Evolutionary conservation across 2,113 vertebrate genomes (phyloP).

Genomic region (Leiothrix lutea): DNA sequence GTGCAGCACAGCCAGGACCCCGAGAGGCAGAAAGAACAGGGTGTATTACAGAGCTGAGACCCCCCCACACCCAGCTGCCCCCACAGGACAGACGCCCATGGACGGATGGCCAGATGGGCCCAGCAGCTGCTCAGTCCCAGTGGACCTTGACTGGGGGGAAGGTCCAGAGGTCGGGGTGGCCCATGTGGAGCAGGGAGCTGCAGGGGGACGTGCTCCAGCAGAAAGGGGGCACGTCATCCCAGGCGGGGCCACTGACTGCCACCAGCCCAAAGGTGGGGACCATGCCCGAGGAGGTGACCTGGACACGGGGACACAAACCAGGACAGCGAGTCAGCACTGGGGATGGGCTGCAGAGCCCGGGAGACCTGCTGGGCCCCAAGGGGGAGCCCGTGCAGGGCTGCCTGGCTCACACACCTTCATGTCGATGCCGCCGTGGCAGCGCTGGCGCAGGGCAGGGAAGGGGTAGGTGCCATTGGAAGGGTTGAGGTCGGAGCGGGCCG

Average conservation of each 20-base stretch:
- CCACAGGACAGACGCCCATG: neutral
- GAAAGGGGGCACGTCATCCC: slow-evolving; percentile 89
- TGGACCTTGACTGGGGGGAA: slow-evolving; percentile 81
- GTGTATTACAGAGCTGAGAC: neutral
- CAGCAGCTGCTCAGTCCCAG: slow-evolving; percentile 74
- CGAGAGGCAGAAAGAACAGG: neutral
- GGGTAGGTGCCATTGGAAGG: slow-evolving; percentile 90
- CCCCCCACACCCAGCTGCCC: neutral
- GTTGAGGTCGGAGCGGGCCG: slow-evolving; percentile 92
- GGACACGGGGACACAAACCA: neutral
- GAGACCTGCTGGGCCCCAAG: too few species aligned
- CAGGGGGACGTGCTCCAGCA: slow-evolving; percentile 91
- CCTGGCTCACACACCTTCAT: slow-evolving; percentile 79
- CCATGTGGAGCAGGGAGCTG: slow-evolving; percentile 82
- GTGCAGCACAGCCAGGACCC: neutral
- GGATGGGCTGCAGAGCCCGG: accelerated
- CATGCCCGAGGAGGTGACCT: slow-evolving; percentile 86
- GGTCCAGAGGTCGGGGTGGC: slow-evolving; percentile 90
- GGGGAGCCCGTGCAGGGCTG: neutral
- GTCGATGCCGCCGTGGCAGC: slow-evolving; percentile 89
- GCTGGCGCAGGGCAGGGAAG: slow-evolving; percentile 86
- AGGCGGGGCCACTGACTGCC: slow-evolving; percentile 86
- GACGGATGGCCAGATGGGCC: accelerated
- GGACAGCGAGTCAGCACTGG: accelerated
- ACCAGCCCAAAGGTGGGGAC: slow-evolving; percentile 75